Conservation (phyloP, 2,797 vertebrate species). For the Thripadectes ignobilis region DNA sequence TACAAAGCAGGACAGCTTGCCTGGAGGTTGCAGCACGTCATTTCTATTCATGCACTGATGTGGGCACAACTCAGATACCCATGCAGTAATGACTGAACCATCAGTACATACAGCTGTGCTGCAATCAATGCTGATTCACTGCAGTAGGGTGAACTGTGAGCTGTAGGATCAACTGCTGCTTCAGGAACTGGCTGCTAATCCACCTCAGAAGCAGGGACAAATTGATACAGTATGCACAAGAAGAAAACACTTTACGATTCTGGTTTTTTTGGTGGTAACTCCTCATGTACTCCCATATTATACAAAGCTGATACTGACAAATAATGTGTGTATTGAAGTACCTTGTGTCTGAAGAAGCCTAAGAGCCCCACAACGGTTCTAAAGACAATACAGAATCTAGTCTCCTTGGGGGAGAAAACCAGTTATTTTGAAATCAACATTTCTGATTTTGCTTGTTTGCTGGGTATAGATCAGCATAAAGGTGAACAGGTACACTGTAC, state of each 20-base stretch:
- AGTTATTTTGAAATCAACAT: background rate
- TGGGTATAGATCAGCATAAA: background rate
- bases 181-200: background rate
- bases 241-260: background rate
- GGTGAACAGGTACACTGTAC: background rate
- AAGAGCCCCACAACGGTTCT: background rate
- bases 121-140: background rate
- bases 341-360: background rate
- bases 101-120: background rate
- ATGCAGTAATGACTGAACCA: background rate
- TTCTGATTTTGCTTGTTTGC: background rate
- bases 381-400: background rate
- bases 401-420: background rate
- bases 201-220: background rate
- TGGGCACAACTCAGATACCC: background rate
- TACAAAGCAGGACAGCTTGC: background rate
- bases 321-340: background rate
- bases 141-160: rapidly evolving
- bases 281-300: background rate
- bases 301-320: background rate
- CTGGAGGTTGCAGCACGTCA: background rate
- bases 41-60: background rate
- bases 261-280: background rate
- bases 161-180: background rate
- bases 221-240: background rate